phyloP scores from a whole-genome alignment of 2,113 vertebrate species.

The Indri indri region DNA sequence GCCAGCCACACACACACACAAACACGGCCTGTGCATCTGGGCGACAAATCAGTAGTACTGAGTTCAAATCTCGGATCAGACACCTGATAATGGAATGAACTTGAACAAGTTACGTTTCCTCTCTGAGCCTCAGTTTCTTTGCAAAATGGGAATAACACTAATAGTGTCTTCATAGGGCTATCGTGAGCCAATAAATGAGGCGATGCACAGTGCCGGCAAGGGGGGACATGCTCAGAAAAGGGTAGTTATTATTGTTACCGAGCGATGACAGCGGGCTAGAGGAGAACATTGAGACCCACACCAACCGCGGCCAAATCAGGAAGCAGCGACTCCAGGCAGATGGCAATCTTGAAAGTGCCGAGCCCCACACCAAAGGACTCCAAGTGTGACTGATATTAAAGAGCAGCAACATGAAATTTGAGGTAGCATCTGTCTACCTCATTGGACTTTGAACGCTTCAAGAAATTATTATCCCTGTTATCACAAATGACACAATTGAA shows the following conservation, averaged over 20 bases:
- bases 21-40: accelerated
- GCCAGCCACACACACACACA: not conserved
- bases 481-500: not conserved
- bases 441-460: not conserved
- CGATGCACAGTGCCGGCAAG: no score
- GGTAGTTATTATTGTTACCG: not conserved
- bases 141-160: not conserved
- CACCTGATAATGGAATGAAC: not conserved
- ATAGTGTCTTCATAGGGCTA: not conserved
- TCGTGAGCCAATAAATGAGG: not conserved
- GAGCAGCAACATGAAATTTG: not conserved
- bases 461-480: not conserved
- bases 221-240: accelerated
- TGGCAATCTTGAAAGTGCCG: not conserved
- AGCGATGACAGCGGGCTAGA: not conserved
- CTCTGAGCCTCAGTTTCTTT: not conserved
- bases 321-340: not conserved
- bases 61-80: not conserved
- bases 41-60: not conserved
- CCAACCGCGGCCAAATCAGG: not conserved
- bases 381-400: not conserved
- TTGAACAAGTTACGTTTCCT: not conserved
- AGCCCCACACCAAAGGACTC: not conserved
- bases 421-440: not conserved
- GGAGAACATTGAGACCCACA: not conserved